A percentile compares a stretch with the other conserved stretches of the same genome.
Conservation (phyloP, 2,797 vertebrate genomes). For the Anguilla marmorata region DNA sequence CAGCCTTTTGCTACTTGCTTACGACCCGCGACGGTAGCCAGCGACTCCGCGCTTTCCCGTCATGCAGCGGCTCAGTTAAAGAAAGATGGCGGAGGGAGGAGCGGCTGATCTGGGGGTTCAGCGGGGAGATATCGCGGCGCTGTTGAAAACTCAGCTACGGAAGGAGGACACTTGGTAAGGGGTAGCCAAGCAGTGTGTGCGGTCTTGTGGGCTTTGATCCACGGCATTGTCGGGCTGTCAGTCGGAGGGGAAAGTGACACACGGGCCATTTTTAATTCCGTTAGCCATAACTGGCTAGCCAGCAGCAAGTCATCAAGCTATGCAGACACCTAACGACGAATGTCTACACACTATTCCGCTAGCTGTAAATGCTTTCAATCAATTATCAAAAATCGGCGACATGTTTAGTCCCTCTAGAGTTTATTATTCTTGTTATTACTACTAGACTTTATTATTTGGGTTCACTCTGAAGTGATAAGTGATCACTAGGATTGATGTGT, state of each 20-base stretch:
- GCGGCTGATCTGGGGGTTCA: conserved; percentile 95
- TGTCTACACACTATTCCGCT: neutral
- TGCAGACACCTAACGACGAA: neutral
- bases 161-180: conserved; percentile 94
- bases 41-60: conserved; percentile 65
- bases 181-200: conserved; percentile 47
- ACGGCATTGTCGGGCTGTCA: conserved; percentile 54
- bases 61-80: conserved; percentile 79
- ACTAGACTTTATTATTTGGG: neutral
- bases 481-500: neutral
- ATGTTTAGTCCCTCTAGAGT: neutral
- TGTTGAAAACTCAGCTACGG: conserved; percentile 90
- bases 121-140: conserved; percentile 87
- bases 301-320: conserved; percentile 22
- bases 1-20: conserved; percentile 37
- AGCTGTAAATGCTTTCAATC: neutral
- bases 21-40: conserved; percentile 51
- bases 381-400: neutral
- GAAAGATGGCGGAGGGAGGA: conserved; percentile 98
- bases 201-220: conserved; percentile 1
- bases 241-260: conserved; percentile 41
- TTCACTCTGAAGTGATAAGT: neutral
- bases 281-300: conserved; percentile 38
- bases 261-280: conserved; percentile 70
- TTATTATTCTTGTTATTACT: too few relatives aligned